phyloP scores from a whole-genome alignment of 2,888 invertebrate species.

The Clunio marinus region DNA sequence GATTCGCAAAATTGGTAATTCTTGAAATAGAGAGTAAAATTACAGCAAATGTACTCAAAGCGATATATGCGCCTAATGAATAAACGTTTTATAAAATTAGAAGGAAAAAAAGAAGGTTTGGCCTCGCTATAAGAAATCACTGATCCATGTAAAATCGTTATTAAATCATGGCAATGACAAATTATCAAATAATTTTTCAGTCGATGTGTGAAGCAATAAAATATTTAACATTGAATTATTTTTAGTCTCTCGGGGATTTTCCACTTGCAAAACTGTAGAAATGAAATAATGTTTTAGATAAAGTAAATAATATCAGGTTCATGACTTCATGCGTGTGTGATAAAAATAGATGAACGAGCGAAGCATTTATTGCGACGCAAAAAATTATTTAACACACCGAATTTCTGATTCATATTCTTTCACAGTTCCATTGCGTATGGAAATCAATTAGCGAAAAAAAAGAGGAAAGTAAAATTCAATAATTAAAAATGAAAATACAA shows the following conservation, averaged over 20 bases:
- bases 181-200: too few species aligned
- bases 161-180: background rate
- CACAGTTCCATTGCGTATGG: slow-evolving; percentile 3
- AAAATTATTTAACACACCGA: background rate
- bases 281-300: slow-evolving; percentile 20
- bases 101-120: too few species aligned
- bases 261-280: too few species aligned
- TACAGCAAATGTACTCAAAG: too few species aligned
- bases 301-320: slow-evolving; percentile 1
- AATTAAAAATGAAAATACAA: slow-evolving; percentile 32
- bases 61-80: too few species aligned
- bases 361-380: slow-evolving; percentile 1
- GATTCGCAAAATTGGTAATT: slow-evolving; percentile 27
- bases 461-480: slow-evolving; percentile 22
- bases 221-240: background rate
- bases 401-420: background rate
- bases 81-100: too few species aligned
- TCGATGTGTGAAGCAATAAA: too few species aligned
- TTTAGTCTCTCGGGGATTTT: background rate
- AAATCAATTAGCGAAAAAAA: slow-evolving; percentile 32
- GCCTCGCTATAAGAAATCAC: too few species aligned
- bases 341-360: background rate
- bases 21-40: too few species aligned
- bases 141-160: too few species aligned
- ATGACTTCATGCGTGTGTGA: background rate